Conservation (phyloP, 1,140 invertebrate genomes). For the Pygmarrhopalites habei region DNA sequence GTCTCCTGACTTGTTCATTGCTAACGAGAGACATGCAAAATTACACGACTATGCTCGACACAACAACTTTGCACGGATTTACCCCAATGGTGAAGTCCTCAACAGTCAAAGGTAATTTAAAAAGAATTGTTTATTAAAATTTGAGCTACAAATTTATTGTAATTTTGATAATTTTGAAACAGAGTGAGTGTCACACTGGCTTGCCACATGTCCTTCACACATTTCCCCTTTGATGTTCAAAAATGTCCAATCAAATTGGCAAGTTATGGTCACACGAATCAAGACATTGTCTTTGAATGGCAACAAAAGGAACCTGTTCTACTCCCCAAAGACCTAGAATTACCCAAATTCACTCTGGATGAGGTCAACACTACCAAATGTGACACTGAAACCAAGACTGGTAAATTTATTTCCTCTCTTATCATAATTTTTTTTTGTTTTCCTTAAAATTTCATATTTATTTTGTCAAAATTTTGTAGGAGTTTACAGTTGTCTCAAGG, state of each 20-base stretch:
- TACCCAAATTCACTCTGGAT: slow-evolving; percentile 46
- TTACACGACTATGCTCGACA: neutral
- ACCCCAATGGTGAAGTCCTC: slow-evolving; percentile 48
- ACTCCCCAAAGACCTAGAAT: slow-evolving; percentile 41
- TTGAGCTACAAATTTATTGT: slow-evolving; percentile 9
- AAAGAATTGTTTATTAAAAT: neutral
- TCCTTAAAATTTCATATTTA: neutral
- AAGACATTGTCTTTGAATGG: slow-evolving; percentile 44
- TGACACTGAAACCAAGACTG: slow-evolving; percentile 48
- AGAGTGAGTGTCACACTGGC: slow-evolving; percentile 46
- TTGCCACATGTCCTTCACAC: slow-evolving; percentile 48
- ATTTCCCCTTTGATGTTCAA: slow-evolving; percentile 49
- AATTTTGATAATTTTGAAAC: slow-evolving; percentile 21
- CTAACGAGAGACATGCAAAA: neutral
- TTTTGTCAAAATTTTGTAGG: slow-evolving; percentile 41
- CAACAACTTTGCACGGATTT: slow-evolving; percentile 43
- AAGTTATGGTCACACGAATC: slow-evolving; percentile 46
- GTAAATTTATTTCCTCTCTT: slow-evolving; percentile 37
- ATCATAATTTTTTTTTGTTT: neutral
- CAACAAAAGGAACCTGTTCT: slow-evolving; percentile 44
- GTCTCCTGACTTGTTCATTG: neutral
- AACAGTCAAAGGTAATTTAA: slow-evolving; percentile 47
- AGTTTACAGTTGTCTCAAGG: slow-evolving; percentile 50
- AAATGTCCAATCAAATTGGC: slow-evolving; percentile 47
- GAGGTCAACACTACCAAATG: slow-evolving; percentile 46